Percentiles rank a stretch among this genome's conserved stretches.
Evolutionary conservation across 2,888 invertebrate species (phyloP).

Genomic region (Callosobruchus maculatus): DNA sequence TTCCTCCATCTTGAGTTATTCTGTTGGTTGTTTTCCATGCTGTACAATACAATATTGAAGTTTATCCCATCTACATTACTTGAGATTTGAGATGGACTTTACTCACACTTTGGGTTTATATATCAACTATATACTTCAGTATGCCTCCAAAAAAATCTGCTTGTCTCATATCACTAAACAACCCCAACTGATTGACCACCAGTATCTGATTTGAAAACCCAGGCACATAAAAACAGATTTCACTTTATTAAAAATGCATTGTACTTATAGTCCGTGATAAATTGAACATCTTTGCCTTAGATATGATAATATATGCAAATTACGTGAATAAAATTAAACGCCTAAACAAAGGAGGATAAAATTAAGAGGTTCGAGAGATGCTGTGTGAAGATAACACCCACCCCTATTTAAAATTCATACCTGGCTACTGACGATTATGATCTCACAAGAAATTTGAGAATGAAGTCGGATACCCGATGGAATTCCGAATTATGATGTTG

Average conservation of each 20-base stretch:
- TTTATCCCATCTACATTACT: too few relatives aligned
- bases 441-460: constrained; percentile 9
- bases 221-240: too few relatives aligned
- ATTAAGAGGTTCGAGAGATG: constrained; percentile 11
- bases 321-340: constrained; percentile 4
- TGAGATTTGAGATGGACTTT: too few relatives aligned
- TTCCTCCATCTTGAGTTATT: too few relatives aligned
- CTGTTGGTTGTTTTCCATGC: too few relatives aligned
- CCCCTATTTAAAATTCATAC: constrained; percentile 13
- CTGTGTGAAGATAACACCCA: constrained; percentile 7
- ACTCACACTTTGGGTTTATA: too few relatives aligned
- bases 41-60: too few relatives aligned
- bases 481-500: constrained; percentile 1
- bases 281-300: background rate
- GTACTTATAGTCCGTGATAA: background rate
- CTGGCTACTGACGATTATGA: constrained; percentile 7
- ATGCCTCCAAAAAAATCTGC: too few relatives aligned
- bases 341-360: constrained; percentile 10
- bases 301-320: constrained; percentile 12
- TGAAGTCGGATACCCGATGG: background rate
- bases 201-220: too few relatives aligned
- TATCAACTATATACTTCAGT: too few relatives aligned
- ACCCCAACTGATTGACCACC: too few relatives aligned
- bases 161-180: too few relatives aligned
- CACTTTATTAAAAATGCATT: background rate